Conservation (phyloP, 2,113 vertebrate genomes). For the Melierax canorus region DNA sequence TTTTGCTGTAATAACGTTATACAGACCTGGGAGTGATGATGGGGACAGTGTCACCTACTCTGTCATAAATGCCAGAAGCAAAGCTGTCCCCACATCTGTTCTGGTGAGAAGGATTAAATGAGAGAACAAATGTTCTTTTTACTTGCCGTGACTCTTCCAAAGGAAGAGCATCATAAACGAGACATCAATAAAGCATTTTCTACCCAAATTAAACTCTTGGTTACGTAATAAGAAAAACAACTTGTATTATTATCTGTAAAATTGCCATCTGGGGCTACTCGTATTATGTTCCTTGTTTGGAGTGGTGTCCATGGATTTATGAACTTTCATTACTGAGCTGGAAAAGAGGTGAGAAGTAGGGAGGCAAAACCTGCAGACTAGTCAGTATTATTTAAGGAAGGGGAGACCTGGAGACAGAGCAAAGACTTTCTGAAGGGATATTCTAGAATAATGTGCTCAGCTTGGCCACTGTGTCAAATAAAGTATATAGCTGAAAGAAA, state of each 20-base stretch:
- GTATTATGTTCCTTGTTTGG: not conserved
- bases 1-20: not conserved
- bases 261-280: not conserved
- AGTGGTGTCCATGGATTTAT: not conserved
- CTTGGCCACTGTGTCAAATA: not conserved
- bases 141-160: not conserved
- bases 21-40: not conserved
- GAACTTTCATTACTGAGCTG: not conserved
- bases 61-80: not conserved
- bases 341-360: not conserved
- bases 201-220: not conserved
- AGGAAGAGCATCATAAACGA: not conserved
- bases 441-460: not conserved
- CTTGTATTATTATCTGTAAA: not conserved
- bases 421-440: not conserved
- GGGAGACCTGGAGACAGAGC: not conserved
- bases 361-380: not conserved
- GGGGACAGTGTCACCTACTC: not conserved
- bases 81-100: not conserved
- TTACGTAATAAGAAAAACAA: not conserved
- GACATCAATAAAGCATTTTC: not conserved
- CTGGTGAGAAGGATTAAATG: not conserved
- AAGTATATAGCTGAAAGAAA: not conserved
- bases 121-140: not conserved
- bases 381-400: conserved; percentile 2